A percentile compares a stretch with the other conserved stretches of the same genome.
phyloP scores from a whole-genome alignment of 2,113 vertebrate genomes.

The Motacilla alba region DNA sequence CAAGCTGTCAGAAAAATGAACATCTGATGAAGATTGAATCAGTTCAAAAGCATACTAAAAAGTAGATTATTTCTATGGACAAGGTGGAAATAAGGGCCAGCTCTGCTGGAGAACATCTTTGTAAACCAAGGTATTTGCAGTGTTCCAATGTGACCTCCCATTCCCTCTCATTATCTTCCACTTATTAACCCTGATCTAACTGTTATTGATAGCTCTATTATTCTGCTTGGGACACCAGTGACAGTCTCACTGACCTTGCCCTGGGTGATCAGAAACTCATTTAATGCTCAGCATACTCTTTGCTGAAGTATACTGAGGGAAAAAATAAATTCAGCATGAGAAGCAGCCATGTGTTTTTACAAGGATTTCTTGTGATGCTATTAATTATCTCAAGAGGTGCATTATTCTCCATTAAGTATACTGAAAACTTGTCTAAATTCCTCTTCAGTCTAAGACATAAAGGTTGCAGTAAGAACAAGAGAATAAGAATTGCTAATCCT shows the following conservation, averaged over 20 bases:
- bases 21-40: not conserved
- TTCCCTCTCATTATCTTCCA: slow-evolving; percentile 60
- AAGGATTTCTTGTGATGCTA: not conserved
- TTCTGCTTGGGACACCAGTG: slow-evolving; percentile 48
- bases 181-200: slow-evolving; percentile 64
- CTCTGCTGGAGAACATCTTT: not conserved
- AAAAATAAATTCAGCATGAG: slow-evolving; percentile 1
- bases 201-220: slow-evolving; percentile 67
- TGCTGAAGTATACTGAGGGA: not conserved
- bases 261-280: slow-evolving; percentile 52
- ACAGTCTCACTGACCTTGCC: slow-evolving; percentile 58
- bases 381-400: not conserved
- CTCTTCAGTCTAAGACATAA: not conserved
- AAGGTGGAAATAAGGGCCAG: not conserved
- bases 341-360: not conserved
- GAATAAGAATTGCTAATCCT: not conserved
- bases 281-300: slow-evolving; percentile 38
- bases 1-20: not conserved
- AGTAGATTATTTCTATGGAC: not conserved
- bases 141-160: slow-evolving; percentile 54
- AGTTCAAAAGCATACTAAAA: not conserved
- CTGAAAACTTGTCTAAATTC: not conserved
- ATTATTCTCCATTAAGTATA: not conserved
- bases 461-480: not conserved
- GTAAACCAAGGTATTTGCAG: not conserved